phyloP scores from a whole-genome alignment of 1,140 invertebrate species.

The Penaeus vannamei region DNA sequence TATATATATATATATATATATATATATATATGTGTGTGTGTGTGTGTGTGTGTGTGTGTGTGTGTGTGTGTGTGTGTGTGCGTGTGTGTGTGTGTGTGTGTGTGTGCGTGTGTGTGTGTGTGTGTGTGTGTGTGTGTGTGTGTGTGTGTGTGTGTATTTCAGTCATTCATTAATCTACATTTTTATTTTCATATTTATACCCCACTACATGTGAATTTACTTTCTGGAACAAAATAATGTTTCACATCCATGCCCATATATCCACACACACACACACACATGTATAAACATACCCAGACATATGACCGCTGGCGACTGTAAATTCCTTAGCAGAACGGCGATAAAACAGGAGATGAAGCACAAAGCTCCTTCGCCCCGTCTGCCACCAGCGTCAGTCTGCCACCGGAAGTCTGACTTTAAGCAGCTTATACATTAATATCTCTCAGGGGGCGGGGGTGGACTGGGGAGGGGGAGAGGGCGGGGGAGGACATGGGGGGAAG shows the following conservation, averaged over 20 bases:
- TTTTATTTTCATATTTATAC: slow-evolving; percentile 34
- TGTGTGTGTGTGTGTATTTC: slow-evolving; percentile 7
- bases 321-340: no score
- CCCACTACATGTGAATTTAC: neutral
- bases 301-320: no score
- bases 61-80: neutral
- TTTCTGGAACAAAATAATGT: neutral
- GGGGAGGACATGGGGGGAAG: neutral
- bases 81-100: slow-evolving; percentile 3
- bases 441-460: neutral
- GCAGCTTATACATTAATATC: no score
- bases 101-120: neutral
- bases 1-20: neutral
- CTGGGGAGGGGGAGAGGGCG: neutral
- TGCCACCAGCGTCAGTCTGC: no score
- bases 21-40: slow-evolving; percentile 26
- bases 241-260: no score
- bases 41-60: neutral
- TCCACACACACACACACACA: no score
- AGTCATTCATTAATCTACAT: slow-evolving; percentile 3
- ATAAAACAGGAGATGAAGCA: no score
- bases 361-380: no score
- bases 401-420: no score
- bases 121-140: no score
- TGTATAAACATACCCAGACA: no score